These are phyloP conservation scores for Zhuqinia jingwanae DNA, from an alignment of 2,888 invertebrate species.

Conservation along the genomic window DNA sequence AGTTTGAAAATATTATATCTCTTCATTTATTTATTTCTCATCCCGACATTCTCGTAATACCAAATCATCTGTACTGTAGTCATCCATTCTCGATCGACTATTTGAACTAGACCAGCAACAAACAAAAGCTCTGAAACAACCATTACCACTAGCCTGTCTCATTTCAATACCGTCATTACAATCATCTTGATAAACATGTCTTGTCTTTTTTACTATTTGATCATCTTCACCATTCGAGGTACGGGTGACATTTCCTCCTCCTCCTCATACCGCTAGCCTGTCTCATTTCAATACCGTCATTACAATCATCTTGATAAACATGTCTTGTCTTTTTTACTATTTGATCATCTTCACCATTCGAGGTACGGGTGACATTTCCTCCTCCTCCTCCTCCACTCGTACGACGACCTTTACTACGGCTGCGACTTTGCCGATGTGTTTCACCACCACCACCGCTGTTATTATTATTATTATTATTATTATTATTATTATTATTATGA, in stretches of 20 bases:
- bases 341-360: background rate
- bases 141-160: background rate
- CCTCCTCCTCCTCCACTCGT: background rate
- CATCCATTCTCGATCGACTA: background rate
- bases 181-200: background rate
- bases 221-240: too few relatives aligned
- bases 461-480: too few relatives aligned
- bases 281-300: background rate
- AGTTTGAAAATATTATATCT: too few relatives aligned
- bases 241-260: too few relatives aligned
- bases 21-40: background rate
- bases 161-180: background rate
- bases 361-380: constrained; percentile 12
- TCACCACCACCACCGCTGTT: too few relatives aligned
- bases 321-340: background rate
- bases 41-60: background rate
- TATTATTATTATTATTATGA: too few relatives aligned
- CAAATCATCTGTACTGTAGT: constrained; percentile 8
- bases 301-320: background rate
- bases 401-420: background rate
- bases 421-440: background rate
- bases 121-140: constrained; percentile 36
- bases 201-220: background rate
- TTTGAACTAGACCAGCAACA: constrained; percentile 11
- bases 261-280: too few relatives aligned